A percentile compares a stretch with the other conserved stretches of the same genome.
phyloP scores from a whole-genome alignment of 2,888 invertebrate species.

The Siphonodentalium dalli region DNA sequence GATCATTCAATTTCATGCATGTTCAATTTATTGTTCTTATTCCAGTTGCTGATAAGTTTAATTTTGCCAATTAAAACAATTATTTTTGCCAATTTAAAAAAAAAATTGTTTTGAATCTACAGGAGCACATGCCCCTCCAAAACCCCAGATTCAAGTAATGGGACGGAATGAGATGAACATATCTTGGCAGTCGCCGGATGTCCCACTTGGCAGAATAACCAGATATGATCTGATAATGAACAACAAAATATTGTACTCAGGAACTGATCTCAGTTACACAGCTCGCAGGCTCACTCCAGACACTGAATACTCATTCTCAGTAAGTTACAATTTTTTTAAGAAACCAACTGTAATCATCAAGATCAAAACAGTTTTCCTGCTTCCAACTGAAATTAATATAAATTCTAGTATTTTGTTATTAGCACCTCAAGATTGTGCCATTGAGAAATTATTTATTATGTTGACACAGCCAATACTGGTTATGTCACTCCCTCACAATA shows the following conservation, averaged over 20 bases:
- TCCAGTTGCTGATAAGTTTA: not conserved
- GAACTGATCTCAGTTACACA: constrained; percentile 55
- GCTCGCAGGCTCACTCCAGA: constrained; percentile 57
- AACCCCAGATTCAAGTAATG: constrained; percentile 59
- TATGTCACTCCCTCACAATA: too few species aligned
- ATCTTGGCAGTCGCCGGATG: constrained; percentile 61
- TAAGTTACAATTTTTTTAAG: constrained; percentile 23
- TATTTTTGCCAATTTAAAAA: not conserved
- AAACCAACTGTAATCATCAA: too few species aligned
- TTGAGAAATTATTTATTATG: too few species aligned
- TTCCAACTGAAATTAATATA: too few species aligned
- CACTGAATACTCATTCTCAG: constrained; percentile 63
- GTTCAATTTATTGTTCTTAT: not conserved
- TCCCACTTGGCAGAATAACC: constrained; percentile 60
- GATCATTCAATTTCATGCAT: not conserved
- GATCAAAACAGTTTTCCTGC: too few species aligned
- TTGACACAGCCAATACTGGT: too few species aligned
- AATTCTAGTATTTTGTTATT: too few species aligned
- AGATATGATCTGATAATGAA: constrained; percentile 62
- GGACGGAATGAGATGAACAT: constrained; percentile 63
- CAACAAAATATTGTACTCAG: constrained; percentile 60
- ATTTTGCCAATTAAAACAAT: not conserved
- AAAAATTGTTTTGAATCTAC: constrained; percentile 1
- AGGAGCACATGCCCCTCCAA: constrained; percentile 63
- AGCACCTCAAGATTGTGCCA: too few species aligned